Conservation (phyloP, 1,140 invertebrate species). For the Cotesia glomerata region DNA sequence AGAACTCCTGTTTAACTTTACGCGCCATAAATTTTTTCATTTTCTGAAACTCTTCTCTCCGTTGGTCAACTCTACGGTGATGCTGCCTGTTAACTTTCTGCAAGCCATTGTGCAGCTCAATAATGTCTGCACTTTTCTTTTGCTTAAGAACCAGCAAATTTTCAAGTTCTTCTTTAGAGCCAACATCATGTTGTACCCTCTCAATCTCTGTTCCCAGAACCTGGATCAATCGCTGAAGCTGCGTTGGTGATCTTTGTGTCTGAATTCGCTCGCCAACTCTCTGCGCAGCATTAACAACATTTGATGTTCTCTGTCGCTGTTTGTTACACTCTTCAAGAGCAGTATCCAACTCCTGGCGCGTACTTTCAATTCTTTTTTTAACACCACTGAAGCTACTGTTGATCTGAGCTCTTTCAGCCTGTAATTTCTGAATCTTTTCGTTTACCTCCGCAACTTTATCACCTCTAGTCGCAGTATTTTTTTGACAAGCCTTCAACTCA, state of each 20-base stretch:
- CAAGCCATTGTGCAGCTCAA: conserved; percentile 37
- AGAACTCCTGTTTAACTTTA: conserved; percentile 61
- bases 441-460: conserved; percentile 45
- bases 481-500: not conserved
- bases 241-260: conserved; percentile 45
- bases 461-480: conserved; percentile 39
- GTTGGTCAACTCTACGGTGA: conserved; percentile 43
- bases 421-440: conserved; percentile 39
- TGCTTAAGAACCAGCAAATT: conserved; percentile 43
- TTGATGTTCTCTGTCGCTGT: conserved; percentile 17
- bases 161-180: conserved; percentile 43
- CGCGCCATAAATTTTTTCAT: conserved; percentile 59
- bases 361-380: not conserved
- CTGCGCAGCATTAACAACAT: conserved; percentile 40
- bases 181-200: conserved; percentile 45
- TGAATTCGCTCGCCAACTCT: conserved; percentile 47
- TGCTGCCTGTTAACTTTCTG: conserved; percentile 50
- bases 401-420: conserved; percentile 28
- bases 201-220: conserved; percentile 46
- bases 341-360: not conserved
- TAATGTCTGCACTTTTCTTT: conserved; percentile 39
- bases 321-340: not conserved
- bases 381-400: not conserved
- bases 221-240: conserved; percentile 38
- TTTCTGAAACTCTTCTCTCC: conserved; percentile 53